phyloP scores from a whole-genome alignment of 2,113 vertebrate genomes.

The Melanerpes aurifrons region DNA sequence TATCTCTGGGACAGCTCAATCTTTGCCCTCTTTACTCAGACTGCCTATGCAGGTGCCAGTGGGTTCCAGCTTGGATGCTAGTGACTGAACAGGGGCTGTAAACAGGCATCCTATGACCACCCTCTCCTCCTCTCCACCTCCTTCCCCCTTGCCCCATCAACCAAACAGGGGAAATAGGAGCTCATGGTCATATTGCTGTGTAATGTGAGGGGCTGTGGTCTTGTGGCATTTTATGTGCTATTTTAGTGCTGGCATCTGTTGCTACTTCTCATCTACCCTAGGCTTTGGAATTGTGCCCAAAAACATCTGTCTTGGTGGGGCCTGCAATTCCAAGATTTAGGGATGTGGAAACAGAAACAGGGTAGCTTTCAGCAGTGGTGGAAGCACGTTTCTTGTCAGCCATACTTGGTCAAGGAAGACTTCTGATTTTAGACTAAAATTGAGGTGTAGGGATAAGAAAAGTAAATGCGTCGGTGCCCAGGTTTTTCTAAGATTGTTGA shows the following conservation, averaged over 20 bases:
- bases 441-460: not conserved
- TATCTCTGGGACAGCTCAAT: not conserved
- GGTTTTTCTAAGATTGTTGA: not conserved
- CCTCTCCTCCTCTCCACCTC: too few species aligned
- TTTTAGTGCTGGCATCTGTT: not conserved
- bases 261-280: not conserved
- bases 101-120: too few species aligned
- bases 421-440: not conserved
- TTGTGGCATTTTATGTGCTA: not conserved
- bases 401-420: not conserved
- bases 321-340: fast-evolving
- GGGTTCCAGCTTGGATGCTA: not conserved
- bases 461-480: not conserved
- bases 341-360: not conserved
- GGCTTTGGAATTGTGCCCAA: not conserved
- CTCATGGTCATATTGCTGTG: not conserved
- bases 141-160: fast-evolving
- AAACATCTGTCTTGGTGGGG: not conserved
- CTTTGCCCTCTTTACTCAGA: not conserved
- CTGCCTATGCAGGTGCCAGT: not conserved
- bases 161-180: too few species aligned
- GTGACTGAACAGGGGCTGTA: fast-evolving
- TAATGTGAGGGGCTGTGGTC: not conserved
- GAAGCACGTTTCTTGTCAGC: not conserved
- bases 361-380: not conserved